Conservation (phyloP, 1,140 invertebrate genomes). For the Ooceraea biroi region DNA sequence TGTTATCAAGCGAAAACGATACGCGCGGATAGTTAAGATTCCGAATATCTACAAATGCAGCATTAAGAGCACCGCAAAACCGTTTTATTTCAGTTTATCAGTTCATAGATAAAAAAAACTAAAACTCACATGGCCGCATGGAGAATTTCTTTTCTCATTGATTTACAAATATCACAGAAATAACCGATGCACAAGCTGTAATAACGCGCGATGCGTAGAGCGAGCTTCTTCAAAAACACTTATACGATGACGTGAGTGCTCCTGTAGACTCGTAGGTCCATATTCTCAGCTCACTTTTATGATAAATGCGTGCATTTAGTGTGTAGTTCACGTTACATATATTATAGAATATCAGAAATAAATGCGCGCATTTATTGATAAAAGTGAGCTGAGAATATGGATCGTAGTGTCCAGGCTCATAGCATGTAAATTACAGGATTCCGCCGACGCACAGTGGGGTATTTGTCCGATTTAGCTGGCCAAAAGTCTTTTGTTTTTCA, state of each 20-base stretch:
- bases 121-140: not conserved
- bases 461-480: too few species aligned
- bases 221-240: constrained; percentile 24
- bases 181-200: not conserved
- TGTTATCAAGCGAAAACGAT: not conserved
- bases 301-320: too few species aligned
- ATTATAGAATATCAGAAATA: too few species aligned
- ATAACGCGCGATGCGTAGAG: not conserved
- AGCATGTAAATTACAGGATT: constrained; percentile 56
- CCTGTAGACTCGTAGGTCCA: not conserved
- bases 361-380: too few species aligned
- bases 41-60: not conserved
- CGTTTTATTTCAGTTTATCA: constrained; percentile 9
- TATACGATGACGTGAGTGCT: constrained; percentile 6
- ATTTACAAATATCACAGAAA: constrained; percentile 53
- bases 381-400: too few species aligned
- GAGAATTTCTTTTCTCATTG: constrained; percentile 5
- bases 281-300: too few species aligned
- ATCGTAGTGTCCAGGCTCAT: not conserved
- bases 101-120: not conserved
- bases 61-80: not conserved
- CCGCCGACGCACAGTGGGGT: too few species aligned
- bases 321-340: too few species aligned
- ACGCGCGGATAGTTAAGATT: not conserved
- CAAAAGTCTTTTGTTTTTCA: too few species aligned